These are phyloP conservation scores for Hemiscyllium ocellatum DNA, from an alignment of 2,113 vertebrate species.

Conservation along the genomic window DNA sequence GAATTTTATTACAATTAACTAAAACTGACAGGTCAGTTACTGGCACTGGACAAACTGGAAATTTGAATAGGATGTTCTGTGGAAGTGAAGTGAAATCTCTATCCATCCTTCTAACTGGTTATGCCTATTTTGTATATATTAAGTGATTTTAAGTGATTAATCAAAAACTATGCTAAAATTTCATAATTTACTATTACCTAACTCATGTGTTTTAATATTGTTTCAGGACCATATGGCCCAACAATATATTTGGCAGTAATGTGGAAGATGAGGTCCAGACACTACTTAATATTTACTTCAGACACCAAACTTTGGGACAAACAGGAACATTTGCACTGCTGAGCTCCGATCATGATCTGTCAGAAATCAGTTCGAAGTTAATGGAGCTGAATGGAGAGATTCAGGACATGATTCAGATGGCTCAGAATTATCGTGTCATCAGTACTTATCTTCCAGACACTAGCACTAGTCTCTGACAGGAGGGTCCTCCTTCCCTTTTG, in stretches of 20 bases:
- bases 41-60: not conserved
- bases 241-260: conserved; percentile 85
- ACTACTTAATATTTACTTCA: conserved; percentile 90
- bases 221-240: conserved; percentile 82
- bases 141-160: not conserved
- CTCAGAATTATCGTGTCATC: conserved; percentile 78
- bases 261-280: conserved; percentile 89
- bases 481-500: conserved; percentile 55
- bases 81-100: not conserved
- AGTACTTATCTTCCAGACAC: conserved; percentile 84
- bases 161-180: not conserved
- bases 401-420: conserved; percentile 80
- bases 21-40: not conserved
- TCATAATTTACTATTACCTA: not conserved
- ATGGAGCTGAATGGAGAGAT: conserved; percentile 91
- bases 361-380: conserved; percentile 77
- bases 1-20: not conserved
- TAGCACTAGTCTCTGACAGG: conserved; percentile 87
- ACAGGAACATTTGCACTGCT: conserved; percentile 89
- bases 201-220: conserved; percentile 26
- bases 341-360: conserved; percentile 86
- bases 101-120: not conserved
- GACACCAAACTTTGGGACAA: conserved; percentile 89
- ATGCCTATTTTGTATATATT: not conserved
- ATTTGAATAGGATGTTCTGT: not conserved